phyloP scores from a whole-genome alignment of 2,797 vertebrate genomes.

The Cossypha dichroa region DNA sequence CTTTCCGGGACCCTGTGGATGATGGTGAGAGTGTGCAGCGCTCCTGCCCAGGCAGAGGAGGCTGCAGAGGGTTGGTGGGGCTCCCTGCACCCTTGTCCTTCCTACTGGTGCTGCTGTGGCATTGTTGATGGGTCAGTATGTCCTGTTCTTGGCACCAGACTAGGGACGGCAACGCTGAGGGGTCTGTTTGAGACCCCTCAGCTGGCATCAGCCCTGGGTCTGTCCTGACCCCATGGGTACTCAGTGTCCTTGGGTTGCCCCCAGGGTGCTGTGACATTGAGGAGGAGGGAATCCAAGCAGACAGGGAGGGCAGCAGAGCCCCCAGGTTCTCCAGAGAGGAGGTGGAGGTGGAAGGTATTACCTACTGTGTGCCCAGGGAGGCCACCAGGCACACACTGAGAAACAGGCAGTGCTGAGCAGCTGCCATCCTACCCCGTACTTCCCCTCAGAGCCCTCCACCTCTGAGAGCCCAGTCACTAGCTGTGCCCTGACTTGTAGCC shows the following conservation, averaged over 20 bases:
- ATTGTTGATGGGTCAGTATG: neutral
- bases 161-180: neutral
- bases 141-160: fast-evolving
- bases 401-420: neutral
- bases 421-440: neutral
- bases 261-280: neutral
- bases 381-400: fast-evolving
- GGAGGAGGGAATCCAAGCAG: neutral
- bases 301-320: neutral
- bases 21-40: slow-evolving; percentile 82
- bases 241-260: neutral
- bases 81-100: neutral
- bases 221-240: neutral
- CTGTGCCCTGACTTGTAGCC: neutral
- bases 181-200: neutral
- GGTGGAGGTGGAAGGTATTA: neutral
- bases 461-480: neutral
- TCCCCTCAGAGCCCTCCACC: neutral
- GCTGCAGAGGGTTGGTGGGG: neutral
- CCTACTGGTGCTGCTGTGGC: neutral
- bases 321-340: neutral
- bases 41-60: neutral
- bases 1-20: slow-evolving; percentile 90
- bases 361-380: fast-evolving
- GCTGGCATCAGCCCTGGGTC: neutral